Evolutionary conservation across 2,797 vertebrate species (phyloP), one percentile per base, ranked within the genome.

Genomic region (Oreonectes daqikongensis): DNA sequence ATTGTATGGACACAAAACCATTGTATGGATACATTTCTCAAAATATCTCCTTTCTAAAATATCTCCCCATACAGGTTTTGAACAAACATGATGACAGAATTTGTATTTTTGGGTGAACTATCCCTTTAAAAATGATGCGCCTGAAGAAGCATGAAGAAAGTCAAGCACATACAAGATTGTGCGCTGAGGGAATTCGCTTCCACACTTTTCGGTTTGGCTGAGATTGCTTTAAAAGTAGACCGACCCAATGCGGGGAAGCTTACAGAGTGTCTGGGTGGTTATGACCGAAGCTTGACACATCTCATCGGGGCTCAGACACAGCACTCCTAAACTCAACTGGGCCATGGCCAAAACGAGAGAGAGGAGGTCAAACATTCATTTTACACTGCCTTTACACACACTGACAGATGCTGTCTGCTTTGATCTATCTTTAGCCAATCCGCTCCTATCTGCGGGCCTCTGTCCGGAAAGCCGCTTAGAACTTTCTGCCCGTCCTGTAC

Each of bases 351-450:
- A 63, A 71, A 52, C 57, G 40, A 68, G 70, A 73, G 68, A 75
- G 80, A 80, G 55, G 85, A 84, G 83, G 83, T 77, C 82, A 84
- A 86, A 84, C 84, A 75, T 83, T 81, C 69, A 83, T 83, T 81
- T 81, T 83, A 65, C 78, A 72, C 81, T 78, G 82, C 72, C 79
- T 81, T 81, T 84, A 84, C 81, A 81, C 83, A 83, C 77, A 84
- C 79, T 79, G 82, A 84, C 87, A 85, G 79, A 83, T 82, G 77
- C 81, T 84, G 85, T 83, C 84, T 71, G 77, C 85, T 87, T 84
- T 85, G 85, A 87, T 88, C 85, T 84, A 83, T 82, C 81, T 85
- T 83, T 84, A 82, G 82, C 82, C 72, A 30, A 81, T 78, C 75
- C 75, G 60, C 70, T 81, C 60, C 82, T 80, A 79, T 85, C 73